Conservation (phyloP, 2,888 invertebrate genomes). For the Mayetiola destructor region DNA sequence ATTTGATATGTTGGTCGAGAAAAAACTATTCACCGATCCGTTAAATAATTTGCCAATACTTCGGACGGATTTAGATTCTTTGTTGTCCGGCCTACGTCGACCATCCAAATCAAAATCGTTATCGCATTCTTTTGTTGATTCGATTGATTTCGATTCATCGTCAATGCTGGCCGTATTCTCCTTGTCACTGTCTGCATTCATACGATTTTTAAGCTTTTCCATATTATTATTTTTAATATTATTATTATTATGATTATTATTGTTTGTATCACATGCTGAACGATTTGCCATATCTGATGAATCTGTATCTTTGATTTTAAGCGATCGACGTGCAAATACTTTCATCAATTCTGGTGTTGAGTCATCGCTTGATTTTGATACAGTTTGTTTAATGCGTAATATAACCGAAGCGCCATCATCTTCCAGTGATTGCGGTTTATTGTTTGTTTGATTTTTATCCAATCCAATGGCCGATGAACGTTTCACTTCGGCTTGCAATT, state of each 20-base stretch:
- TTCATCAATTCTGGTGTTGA: slow-evolving; percentile 62
- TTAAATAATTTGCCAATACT: slow-evolving; percentile 16
- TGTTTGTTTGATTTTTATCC: background rate
- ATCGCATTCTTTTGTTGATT: slow-evolving; percentile 14
- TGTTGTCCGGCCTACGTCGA: no score
- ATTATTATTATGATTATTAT: slow-evolving; percentile 28
- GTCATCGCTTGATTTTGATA: slow-evolving; percentile 37
- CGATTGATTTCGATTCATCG: slow-evolving; percentile 1
- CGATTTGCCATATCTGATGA: slow-evolving; percentile 38
- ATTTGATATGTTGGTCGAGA: background rate
- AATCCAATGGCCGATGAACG: slow-evolving; percentile 23
- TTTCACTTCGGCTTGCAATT: slow-evolving; percentile 26
- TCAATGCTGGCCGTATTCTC: slow-evolving; percentile 39
- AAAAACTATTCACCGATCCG: slow-evolving; percentile 17
- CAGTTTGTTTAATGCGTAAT: slow-evolving; percentile 32
- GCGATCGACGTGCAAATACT: slow-evolving; percentile 64
- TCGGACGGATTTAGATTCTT: no score
- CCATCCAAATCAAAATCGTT: background rate
- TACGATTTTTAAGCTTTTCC: slow-evolving; percentile 36
- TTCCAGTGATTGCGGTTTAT: slow-evolving; percentile 16
- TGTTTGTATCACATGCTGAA: slow-evolving; percentile 19
- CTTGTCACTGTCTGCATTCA: slow-evolving; percentile 56
- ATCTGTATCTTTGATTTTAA: slow-evolving; percentile 61
- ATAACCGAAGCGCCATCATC: slow-evolving; percentile 24
- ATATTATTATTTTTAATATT: slow-evolving; percentile 55